Conservation (phyloP, 2,113 vertebrate species). For the Gracilinanus agilis region DNA sequence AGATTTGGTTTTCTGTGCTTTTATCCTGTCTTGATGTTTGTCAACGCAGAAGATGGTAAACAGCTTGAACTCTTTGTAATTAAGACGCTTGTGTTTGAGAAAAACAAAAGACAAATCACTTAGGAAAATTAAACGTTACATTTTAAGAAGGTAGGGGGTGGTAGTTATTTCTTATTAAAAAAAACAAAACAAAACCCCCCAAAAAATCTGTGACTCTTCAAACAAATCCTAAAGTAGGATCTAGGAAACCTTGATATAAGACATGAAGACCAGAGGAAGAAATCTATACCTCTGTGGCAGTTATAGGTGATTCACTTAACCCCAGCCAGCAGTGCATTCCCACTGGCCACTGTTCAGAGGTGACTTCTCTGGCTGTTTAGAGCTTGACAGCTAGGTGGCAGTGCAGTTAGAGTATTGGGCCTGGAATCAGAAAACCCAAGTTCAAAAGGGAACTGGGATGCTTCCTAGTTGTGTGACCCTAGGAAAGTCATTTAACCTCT, state of each 20-base stretch:
- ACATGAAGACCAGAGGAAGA: neutral
- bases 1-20: slow-evolving; percentile 7
- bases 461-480: neutral
- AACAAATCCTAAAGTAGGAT: neutral
- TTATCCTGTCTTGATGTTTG: slow-evolving; percentile 68
- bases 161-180: slow-evolving; percentile 38
- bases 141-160: slow-evolving; percentile 22
- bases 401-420: neutral
- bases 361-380: no score
- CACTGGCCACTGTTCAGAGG: neutral
- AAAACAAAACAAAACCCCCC: neutral
- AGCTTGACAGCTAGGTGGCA: neutral
- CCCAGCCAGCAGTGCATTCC: neutral
- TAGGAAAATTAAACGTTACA: slow-evolving; percentile 52
- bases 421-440: neutral
- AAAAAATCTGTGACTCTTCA: neutral
- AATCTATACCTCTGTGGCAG: neutral
- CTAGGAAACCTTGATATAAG: neutral
- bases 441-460: neutral
- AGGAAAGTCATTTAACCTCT: neutral
- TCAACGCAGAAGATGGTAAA: slow-evolving; percentile 76
- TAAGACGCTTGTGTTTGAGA: slow-evolving; percentile 63
- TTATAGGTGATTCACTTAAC: neutral
- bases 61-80: slow-evolving; percentile 77
- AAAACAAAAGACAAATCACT: slow-evolving; percentile 8